A percentile compares a stretch with the other conserved stretches of the same genome.
Evolutionary conservation across 1,140 invertebrate species (phyloP).

Genomic region (Steinernema feltiae): DNA sequence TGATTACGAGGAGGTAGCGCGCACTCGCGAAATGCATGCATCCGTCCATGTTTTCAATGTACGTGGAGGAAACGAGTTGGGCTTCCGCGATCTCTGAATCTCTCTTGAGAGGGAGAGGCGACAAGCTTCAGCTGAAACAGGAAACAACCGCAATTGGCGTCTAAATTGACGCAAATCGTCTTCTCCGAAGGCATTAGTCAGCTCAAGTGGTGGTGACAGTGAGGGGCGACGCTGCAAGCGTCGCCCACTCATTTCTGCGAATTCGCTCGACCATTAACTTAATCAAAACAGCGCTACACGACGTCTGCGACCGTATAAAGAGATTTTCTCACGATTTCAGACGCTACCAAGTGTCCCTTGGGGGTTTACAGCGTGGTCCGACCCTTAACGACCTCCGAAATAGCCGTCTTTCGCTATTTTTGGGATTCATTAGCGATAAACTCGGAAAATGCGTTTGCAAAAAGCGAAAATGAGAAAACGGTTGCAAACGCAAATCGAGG

Average conservation of each 20-base stretch:
- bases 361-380: not conserved
- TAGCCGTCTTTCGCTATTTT: not conserved
- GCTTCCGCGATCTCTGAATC: not conserved
- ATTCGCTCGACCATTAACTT: not conserved
- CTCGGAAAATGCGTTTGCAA: too few species aligned
- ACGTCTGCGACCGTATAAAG: not conserved
- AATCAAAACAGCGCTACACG: not conserved
- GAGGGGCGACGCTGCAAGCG: not conserved
- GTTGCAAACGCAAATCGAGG: too few species aligned
- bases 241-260: not conserved
- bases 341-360: too few species aligned
- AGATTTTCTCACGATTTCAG: too few species aligned
- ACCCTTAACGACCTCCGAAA: not conserved
- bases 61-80: not conserved
- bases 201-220: too few species aligned
- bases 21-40: not conserved
- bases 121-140: too few species aligned
- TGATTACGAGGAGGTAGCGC: not conserved
- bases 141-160: too few species aligned
- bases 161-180: too few species aligned
- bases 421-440: not conserved
- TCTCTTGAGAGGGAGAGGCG: too few species aligned
- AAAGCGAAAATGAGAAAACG: too few species aligned
- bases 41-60: not conserved
- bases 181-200: too few species aligned